These are phyloP conservation scores for Zophobas morio DNA, from an alignment of 1,140 invertebrate species.

Conservation along the genomic window DNA sequence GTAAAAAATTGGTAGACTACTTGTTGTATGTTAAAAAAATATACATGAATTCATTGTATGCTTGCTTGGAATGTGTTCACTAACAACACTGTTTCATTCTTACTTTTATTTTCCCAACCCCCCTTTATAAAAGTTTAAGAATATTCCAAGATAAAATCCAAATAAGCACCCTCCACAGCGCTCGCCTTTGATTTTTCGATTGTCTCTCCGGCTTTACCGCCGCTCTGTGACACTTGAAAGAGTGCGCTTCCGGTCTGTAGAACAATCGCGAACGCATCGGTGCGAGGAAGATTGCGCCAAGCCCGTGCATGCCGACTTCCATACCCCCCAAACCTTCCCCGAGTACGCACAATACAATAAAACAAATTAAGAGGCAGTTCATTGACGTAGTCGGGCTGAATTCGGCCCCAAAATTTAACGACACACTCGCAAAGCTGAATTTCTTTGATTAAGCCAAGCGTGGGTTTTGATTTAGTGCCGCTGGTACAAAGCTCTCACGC, in stretches of 20 bases:
- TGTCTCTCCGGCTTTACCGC: constrained; percentile 17
- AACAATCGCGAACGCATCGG: constrained; percentile 59
- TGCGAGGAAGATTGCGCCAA: constrained; percentile 62
- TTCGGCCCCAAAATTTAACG: constrained; percentile 5
- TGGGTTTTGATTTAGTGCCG: constrained; percentile 43
- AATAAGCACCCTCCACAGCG: too few relatives aligned
- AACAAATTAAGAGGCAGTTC: constrained; percentile 45
- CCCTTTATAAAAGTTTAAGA: too few relatives aligned
- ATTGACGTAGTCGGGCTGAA: constrained; percentile 25
- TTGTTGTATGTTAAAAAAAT: too few relatives aligned
- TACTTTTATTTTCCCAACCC: too few relatives aligned
- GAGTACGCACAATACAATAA: constrained; percentile 49
- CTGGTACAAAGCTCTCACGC: constrained; percentile 28
- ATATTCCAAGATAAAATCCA: too few relatives aligned
- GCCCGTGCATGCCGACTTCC: constrained; percentile 51
- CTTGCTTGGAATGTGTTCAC: too few relatives aligned
- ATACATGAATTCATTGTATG: too few relatives aligned
- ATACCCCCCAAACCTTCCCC: constrained; percentile 11
- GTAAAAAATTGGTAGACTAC: too few relatives aligned
- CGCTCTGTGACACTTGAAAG: constrained; percentile 59
- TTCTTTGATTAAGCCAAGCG: constrained; percentile 17
- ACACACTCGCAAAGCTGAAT: background rate
- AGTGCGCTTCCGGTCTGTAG: constrained; percentile 57
- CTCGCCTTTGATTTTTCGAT: background rate
- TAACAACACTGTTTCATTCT: too few relatives aligned